A percentile compares a stretch with the other conserved stretches of the same genome.
These are phyloP conservation scores for Sternarchorhynchus goeldii DNA, from an alignment of 2,797 vertebrate species.

Conservation along the genomic window DNA sequence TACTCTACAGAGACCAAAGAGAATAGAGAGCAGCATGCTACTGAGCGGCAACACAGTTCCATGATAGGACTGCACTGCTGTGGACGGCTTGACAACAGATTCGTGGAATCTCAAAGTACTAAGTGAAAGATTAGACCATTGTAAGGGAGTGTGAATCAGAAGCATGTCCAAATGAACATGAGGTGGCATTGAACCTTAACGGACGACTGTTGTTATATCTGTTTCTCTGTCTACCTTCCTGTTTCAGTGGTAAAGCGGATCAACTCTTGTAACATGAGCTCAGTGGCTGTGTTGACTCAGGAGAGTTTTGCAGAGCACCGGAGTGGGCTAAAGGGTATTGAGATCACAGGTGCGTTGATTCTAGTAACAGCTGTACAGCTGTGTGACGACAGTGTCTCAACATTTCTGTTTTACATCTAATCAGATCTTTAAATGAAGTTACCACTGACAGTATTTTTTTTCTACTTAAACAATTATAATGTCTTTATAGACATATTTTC, in stretches of 20 bases:
- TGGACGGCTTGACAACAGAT: not conserved
- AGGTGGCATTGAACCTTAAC: not conserved
- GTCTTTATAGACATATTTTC: too few species aligned
- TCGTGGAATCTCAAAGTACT: not conserved
- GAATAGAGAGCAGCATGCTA: slow-evolving; percentile 31
- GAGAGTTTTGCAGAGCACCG: slow-evolving; percentile 84
- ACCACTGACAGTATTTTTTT: not conserved
- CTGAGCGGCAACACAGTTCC: slow-evolving; percentile 7
- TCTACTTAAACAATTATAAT: not conserved
- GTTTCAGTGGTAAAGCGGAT: slow-evolving; percentile 75
- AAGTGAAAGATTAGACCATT: not conserved
- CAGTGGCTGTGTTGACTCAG: slow-evolving; percentile 81
- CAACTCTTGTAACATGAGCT: slow-evolving; percentile 83
- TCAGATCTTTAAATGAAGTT: not conserved
- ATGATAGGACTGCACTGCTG: not conserved
- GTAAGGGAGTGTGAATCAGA: not conserved
- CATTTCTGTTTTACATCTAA: not conserved
- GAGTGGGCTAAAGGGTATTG: slow-evolving; percentile 76
- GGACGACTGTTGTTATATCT: not conserved
- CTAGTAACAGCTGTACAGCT: not conserved
- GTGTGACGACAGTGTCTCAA: not conserved
- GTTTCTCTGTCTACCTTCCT: not conserved
- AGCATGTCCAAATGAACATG: not conserved
- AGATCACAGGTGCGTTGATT: slow-evolving; percentile 68
- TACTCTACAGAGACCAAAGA: slow-evolving; percentile 39